These are phyloP conservation scores for Psilanteris sp. DNA, from an alignment of 1,140 invertebrate species.

Conservation along the genomic window DNA sequence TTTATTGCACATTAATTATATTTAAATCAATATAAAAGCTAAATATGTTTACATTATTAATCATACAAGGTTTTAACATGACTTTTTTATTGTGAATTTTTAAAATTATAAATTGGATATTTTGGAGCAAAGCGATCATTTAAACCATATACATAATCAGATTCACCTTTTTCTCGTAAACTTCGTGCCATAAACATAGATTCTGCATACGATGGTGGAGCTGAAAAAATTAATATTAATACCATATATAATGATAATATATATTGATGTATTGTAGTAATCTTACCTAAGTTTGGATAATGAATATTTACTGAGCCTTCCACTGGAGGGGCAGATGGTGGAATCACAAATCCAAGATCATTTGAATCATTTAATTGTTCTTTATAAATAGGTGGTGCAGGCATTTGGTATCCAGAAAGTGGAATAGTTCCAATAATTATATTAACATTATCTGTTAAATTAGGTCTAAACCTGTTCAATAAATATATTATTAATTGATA, in stretches of 20 bases:
- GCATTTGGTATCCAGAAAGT: slow-evolving; percentile 71
- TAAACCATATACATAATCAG: slow-evolving; percentile 50
- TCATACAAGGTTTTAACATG: too few species aligned
- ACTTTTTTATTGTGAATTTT: slow-evolving; percentile 9
- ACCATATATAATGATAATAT: not conserved
- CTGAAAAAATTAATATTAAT: slow-evolving; percentile 33
- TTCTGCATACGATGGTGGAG: slow-evolving; percentile 52
- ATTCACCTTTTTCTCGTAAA: slow-evolving; percentile 58
- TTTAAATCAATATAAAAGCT: too few species aligned
- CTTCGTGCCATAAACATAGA: slow-evolving; percentile 56
- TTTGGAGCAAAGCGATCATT: slow-evolving; percentile 77
- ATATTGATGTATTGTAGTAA: not conserved
- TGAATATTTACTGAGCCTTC: slow-evolving; percentile 71
- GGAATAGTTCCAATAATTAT: slow-evolving; percentile 85
- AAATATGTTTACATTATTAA: too few species aligned
- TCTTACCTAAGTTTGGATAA: slow-evolving; percentile 81
- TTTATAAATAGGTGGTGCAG: slow-evolving; percentile 55
- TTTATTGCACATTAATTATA: too few species aligned
- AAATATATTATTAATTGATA: slow-evolving; percentile 2
- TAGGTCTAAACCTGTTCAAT: slow-evolving; percentile 77
- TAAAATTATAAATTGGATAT: slow-evolving; percentile 81
- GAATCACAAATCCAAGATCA: slow-evolving; percentile 61
- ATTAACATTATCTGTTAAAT: slow-evolving; percentile 80
- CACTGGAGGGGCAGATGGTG: slow-evolving; percentile 70
- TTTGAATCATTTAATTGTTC: slow-evolving; percentile 28